phyloP scores from a whole-genome alignment of 92 coral and sea anemone genomes.

The Palythoa caribaeorum region DNA sequence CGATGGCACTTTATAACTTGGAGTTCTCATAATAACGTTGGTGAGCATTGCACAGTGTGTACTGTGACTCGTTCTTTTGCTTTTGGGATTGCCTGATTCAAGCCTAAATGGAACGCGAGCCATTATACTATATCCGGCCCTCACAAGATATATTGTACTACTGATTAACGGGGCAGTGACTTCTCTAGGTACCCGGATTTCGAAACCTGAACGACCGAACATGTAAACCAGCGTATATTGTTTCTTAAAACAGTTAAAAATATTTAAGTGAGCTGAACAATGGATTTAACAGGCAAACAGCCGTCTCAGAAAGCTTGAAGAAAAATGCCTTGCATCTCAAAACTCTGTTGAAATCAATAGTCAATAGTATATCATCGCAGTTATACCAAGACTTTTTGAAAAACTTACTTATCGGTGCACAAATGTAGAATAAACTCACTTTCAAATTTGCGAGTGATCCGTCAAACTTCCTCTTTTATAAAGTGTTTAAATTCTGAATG shows the following conservation, averaged over 20 bases:
- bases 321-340: neutral
- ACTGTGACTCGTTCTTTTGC: neutral
- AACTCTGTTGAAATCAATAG: neutral
- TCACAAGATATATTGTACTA: neutral
- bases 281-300: neutral
- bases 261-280: neutral
- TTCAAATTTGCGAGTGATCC: neutral
- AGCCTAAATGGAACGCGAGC: neutral
- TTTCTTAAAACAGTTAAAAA: neutral
- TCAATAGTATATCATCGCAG: too few relatives aligned
- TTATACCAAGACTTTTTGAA: too few relatives aligned
- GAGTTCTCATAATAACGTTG: constrained; percentile 33
- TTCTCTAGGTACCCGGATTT: constrained; percentile 38
- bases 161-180: neutral
- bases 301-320: neutral
- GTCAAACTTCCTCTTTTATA: neutral
- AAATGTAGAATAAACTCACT: too few relatives aligned
- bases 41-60: constrained; percentile 4
- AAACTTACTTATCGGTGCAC: too few relatives aligned
- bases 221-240: constrained; percentile 3
- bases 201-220: constrained; percentile 15
- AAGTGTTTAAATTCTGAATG: neutral
- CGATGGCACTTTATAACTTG: constrained; percentile 22
- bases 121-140: constrained; percentile 28
- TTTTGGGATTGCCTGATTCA: neutral